These are phyloP conservation scores for Phalloptychus januarius DNA, from an alignment of 2,797 vertebrate genomes.

Conservation along the genomic window DNA sequence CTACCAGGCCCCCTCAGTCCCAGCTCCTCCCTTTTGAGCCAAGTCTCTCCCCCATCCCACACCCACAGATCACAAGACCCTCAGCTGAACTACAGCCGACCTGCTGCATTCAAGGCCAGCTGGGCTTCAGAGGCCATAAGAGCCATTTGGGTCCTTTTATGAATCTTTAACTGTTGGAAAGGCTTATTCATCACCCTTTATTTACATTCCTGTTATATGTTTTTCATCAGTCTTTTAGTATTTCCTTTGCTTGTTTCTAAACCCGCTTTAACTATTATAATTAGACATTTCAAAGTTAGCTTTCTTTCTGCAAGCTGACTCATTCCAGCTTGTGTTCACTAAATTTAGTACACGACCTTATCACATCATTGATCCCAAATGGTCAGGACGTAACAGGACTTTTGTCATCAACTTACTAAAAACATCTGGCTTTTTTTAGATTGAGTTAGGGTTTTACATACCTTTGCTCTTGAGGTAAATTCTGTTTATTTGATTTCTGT, in stretches of 20 bases:
- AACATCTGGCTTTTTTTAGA: slow-evolving; percentile 44
- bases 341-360: slow-evolving; percentile 65
- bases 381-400: slow-evolving; percentile 65
- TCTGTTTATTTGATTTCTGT: slow-evolving; percentile 2
- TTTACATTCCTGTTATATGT: slow-evolving; percentile 22
- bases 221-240: slow-evolving; percentile 15
- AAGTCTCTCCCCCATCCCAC: slow-evolving; percentile 70
- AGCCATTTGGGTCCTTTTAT: slow-evolving; percentile 85
- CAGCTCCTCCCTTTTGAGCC: slow-evolving; percentile 60
- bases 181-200: slow-evolving; percentile 23
- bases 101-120: slow-evolving; percentile 89
- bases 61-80: slow-evolving; percentile 86
- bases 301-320: slow-evolving; percentile 54
- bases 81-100: slow-evolving; percentile 91
- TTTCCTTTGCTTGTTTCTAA: slow-evolving; percentile 21
- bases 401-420: slow-evolving; percentile 58
- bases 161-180: slow-evolving; percentile 63
- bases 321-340: slow-evolving; percentile 68
- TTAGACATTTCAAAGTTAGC: slow-evolving; percentile 56
- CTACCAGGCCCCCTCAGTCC: slow-evolving; percentile 44
- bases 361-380: slow-evolving; percentile 65
- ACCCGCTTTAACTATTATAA: not conserved
- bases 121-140: slow-evolving; percentile 87
- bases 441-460: slow-evolving; percentile 46
- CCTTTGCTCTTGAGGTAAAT: not conserved